These are phyloP conservation scores for Drosophila quadrilineata DNA, from an alignment of 1,140 invertebrate genomes.

Conservation along the genomic window DNA sequence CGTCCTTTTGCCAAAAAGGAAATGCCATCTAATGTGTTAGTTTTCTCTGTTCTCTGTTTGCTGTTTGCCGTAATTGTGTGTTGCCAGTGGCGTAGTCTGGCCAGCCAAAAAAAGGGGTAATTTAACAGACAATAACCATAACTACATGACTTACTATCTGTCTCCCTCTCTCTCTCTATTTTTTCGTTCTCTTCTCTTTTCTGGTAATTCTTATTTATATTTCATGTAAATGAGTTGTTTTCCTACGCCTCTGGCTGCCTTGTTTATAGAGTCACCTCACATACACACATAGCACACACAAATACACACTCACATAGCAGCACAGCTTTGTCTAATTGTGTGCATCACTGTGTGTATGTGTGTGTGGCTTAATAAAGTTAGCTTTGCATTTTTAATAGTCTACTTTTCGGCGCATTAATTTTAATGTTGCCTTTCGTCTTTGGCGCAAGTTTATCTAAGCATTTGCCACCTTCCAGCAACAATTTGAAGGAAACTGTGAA, in stretches of 20 bases:
- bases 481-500: too few species aligned
- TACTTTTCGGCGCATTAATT: constrained; percentile 76
- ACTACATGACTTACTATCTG: background rate
- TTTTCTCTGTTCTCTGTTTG: constrained; percentile 49
- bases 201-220: background rate
- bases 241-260: constrained; percentile 5
- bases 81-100: constrained; percentile 45
- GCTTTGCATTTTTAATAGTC: constrained; percentile 62
- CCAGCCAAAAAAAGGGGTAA: background rate
- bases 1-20: constrained; percentile 65
- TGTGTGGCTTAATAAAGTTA: constrained; percentile 53
- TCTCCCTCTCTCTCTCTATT: background rate
- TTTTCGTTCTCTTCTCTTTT: too few species aligned
- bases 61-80: constrained; percentile 43
- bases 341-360: constrained; percentile 3
- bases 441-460: background rate
- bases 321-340: too few species aligned
- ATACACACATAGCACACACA: constrained; percentile 17
- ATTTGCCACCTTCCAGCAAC: background rate
- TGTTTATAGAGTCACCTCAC: constrained; percentile 33
- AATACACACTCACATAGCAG: constrained; percentile 22
- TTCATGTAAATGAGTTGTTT: background rate
- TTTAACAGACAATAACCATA: too few species aligned
- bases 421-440: constrained; percentile 55
- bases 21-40: constrained; percentile 71